Conservation (phyloP, 2,888 invertebrate species). For the Hirudinaria manillensis region DNA sequence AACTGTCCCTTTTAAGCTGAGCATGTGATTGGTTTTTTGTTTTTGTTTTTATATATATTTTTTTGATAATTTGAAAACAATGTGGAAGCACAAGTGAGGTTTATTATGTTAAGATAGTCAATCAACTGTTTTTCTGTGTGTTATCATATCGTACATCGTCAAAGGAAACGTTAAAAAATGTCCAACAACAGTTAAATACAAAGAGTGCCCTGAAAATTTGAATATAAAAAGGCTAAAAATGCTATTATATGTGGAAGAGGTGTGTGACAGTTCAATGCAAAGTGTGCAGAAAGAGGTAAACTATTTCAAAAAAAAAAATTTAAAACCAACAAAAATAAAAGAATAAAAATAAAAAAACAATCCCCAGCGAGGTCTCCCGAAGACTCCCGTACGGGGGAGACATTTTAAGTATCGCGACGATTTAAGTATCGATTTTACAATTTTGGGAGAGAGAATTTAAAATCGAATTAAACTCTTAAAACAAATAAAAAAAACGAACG, state of each 20-base stretch:
- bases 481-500: not conserved
- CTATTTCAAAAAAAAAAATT: not conserved
- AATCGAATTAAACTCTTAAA: not conserved
- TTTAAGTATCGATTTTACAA: slow-evolving; percentile 1
- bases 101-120: no score
- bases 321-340: not conserved
- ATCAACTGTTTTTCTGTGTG: no score
- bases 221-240: slow-evolving; percentile 12
- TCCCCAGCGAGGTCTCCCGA: not conserved
- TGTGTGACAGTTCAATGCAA: slow-evolving; percentile 12
- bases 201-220: slow-evolving; percentile 12
- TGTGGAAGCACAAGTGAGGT: no score
- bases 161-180: no score
- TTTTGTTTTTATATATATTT: no score
- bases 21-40: no score
- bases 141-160: no score
- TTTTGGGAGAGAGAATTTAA: not conserved
- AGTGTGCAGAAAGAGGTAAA: slow-evolving; percentile 10
- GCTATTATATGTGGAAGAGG: slow-evolving; percentile 11
- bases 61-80: no score
- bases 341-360: not conserved
- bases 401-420: no score
- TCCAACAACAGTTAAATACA: no score
- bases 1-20: no score
- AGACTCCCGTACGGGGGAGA: no score